These are phyloP conservation scores for Rhodeus uyekii DNA, from an alignment of 2,797 vertebrate species.

Conservation along the genomic window DNA sequence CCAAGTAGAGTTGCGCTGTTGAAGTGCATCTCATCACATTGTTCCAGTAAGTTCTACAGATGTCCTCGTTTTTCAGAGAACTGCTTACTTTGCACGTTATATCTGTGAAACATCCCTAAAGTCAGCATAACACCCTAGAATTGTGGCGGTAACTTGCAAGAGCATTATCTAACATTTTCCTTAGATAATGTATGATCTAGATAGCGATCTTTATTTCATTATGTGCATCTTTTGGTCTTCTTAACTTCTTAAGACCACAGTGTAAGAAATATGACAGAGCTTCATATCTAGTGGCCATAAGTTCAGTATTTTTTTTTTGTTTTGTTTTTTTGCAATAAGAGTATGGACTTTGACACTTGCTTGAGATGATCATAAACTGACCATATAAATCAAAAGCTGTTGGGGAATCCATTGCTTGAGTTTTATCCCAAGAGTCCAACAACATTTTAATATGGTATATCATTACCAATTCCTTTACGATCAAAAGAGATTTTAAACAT, in stretches of 20 bases:
- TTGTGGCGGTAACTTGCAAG: neutral
- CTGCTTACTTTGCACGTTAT: neutral
- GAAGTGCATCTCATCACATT: neutral
- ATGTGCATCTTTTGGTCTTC: neutral
- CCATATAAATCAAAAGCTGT: slow-evolving; percentile 25
- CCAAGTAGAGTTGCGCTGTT: neutral
- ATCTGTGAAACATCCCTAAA: neutral
- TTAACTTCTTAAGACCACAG: neutral
- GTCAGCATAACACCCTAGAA: neutral
- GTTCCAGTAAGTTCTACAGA: neutral
- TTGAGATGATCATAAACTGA: slow-evolving; percentile 24
- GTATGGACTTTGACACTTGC: neutral
- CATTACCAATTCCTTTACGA: neutral
- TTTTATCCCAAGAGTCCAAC: neutral
- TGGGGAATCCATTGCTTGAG: neutral
- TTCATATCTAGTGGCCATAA: neutral
- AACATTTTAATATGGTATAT: neutral
- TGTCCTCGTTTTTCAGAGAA: neutral
- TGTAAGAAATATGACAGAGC: neutral
- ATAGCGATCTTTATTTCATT: neutral
- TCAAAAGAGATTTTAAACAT: neutral
- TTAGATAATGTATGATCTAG: neutral
- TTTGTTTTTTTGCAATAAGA: neutral
- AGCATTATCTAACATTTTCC: neutral
- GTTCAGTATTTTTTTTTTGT: too few species aligned